Percentiles rank a stretch among this genome's conserved stretches.
These are phyloP conservation scores for Pollenia labialis DNA, from an alignment of 2,888 invertebrate species.

Conservation along the genomic window DNA sequence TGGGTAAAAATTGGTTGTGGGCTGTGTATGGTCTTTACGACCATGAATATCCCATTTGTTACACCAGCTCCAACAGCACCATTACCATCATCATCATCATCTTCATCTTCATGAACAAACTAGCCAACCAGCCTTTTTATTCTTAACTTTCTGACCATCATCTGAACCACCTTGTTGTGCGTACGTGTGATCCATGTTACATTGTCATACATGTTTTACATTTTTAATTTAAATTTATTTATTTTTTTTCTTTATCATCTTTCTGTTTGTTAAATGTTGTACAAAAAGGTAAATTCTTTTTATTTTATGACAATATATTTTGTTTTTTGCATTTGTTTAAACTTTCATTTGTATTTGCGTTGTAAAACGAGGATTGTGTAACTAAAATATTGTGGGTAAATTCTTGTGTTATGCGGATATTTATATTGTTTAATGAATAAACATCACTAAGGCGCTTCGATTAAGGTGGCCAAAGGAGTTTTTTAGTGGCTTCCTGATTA, in stretches of 20 bases:
- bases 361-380: neutral
- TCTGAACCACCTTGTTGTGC: constrained; percentile 28
- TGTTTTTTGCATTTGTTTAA: neutral
- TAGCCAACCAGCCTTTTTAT: constrained; percentile 30
- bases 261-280: neutral
- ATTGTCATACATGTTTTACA: constrained; percentile 55
- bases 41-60: constrained; percentile 50
- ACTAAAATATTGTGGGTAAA: neutral
- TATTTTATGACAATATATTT: neutral
- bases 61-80: constrained; percentile 25
- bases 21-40: constrained; percentile 30
- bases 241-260: constrained; percentile 3
- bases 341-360: neutral
- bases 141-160: constrained; percentile 38
- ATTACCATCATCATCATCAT: constrained; percentile 3
- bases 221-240: constrained; percentile 70
- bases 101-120: constrained; percentile 5
- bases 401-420: neutral
- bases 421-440: neutral
- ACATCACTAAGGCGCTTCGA: too few species aligned
- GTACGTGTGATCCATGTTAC: constrained; percentile 13
- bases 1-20: constrained; percentile 15
- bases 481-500: too few species aligned
- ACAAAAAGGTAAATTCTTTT: neutral
- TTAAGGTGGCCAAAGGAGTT: too few species aligned